These are phyloP conservation scores for Myanophis thanlyinensis DNA, from an alignment of 2,113 vertebrate species.

Conservation along the genomic window DNA sequence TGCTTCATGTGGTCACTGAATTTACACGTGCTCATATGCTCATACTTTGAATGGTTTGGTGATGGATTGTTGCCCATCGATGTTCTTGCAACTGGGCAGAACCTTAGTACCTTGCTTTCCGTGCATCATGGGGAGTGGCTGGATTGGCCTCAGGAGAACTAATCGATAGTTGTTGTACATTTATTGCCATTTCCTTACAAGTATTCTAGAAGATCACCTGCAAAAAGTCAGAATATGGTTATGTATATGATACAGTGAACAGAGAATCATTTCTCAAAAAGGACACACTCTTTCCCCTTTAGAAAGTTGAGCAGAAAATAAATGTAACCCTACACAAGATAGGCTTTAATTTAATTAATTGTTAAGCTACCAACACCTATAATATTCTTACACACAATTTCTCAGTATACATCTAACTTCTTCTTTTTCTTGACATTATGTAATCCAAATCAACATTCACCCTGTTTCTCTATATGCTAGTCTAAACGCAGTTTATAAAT, in stretches of 20 bases:
- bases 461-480: background rate
- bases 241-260: background rate
- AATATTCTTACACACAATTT: slow-evolving; percentile 17
- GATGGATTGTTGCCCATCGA: background rate
- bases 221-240: background rate
- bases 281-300: too few relatives aligned
- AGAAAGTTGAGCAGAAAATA: background rate
- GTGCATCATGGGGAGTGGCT: background rate
- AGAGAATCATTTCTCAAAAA: background rate
- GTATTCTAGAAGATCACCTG: background rate
- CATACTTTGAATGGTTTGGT: background rate
- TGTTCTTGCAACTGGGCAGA: too few relatives aligned
- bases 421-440: slow-evolving; percentile 38
- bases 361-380: background rate
- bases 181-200: background rate
- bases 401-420: slow-evolving; percentile 45
- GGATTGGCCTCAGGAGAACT: background rate
- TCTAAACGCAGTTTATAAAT: background rate
- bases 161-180: background rate
- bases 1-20: background rate
- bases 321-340: background rate
- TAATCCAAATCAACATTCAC: slow-evolving; percentile 47
- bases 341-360: background rate
- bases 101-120: background rate
- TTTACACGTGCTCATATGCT: background rate